These are phyloP conservation scores for Sebastes oblongus DNA, from an alignment of 2,797 vertebrate species.

Conservation along the genomic window DNA sequence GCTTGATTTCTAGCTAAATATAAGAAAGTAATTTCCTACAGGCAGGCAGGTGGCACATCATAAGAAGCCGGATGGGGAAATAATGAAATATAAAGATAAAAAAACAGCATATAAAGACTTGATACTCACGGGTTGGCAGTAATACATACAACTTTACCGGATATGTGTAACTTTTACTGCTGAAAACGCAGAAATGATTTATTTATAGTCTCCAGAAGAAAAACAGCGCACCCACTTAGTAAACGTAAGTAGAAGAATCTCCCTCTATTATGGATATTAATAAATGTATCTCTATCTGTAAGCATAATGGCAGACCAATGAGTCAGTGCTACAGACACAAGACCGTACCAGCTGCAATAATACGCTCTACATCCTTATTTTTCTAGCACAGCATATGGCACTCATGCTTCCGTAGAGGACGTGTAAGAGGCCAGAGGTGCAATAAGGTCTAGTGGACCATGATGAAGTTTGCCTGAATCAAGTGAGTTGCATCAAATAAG, in stretches of 20 bases:
- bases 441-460: slow-evolving; percentile 31
- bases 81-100: slow-evolving; percentile 18
- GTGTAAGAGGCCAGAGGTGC: slow-evolving; percentile 15
- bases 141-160: not conserved
- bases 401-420: slow-evolving; percentile 9
- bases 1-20: not conserved
- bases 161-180: not conserved
- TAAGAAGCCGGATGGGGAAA: slow-evolving; percentile 1
- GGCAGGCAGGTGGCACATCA: slow-evolving; percentile 16
- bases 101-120: not conserved
- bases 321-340: not conserved
- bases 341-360: not conserved
- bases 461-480: slow-evolving; percentile 38
- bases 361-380: not conserved
- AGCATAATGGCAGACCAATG: not conserved
- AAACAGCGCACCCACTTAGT: not conserved
- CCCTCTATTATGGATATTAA: not conserved
- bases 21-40: not conserved
- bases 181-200: not conserved
- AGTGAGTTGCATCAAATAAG: slow-evolving; percentile 48
- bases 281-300: not conserved
- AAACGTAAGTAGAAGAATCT: not conserved
- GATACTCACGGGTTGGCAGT: not conserved
- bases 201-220: not conserved
- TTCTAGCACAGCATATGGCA: not conserved